phyloP scores from a whole-genome alignment of 2,113 vertebrate species.

The Sapayoa aenigma region DNA sequence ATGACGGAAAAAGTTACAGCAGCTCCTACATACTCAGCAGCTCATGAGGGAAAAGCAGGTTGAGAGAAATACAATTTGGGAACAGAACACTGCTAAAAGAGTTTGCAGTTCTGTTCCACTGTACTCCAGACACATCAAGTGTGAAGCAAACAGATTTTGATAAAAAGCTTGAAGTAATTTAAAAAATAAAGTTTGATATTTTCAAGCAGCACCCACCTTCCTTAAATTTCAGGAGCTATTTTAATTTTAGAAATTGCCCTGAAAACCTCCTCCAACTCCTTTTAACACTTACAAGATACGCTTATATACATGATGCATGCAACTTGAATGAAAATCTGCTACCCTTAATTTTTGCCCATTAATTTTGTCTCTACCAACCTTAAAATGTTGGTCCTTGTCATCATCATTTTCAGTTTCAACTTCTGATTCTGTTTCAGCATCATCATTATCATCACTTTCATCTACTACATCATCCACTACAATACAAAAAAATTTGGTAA shows the following conservation, averaged over 20 bases:
- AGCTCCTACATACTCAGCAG: not conserved
- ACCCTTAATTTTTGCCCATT: not conserved
- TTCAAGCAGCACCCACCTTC: not conserved
- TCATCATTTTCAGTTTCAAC: constrained; percentile 89
- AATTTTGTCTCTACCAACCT: constrained; percentile 70
- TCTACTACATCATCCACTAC: constrained; percentile 96
- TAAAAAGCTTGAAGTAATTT: not conserved
- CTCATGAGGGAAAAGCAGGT: not conserved
- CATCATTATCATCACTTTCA: constrained; percentile 95
- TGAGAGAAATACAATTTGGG: not conserved
- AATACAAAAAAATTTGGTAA: constrained; percentile 63
- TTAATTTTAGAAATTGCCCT: not conserved
- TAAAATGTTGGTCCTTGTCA: constrained; percentile 80
- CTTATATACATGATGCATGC: not conserved
- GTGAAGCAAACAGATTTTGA: not conserved
- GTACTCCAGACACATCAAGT: not conserved
- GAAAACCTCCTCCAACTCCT: not conserved
- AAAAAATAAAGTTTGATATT: not conserved
- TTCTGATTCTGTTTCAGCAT: constrained; percentile 86
- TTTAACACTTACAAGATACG: not conserved
- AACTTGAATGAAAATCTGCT: not conserved
- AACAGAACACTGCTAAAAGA: not conserved
- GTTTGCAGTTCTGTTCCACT: not conserved
- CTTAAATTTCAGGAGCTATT: not conserved
- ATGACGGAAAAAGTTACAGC: not conserved